A percentile compares a stretch with the other conserved stretches of the same genome.
phyloP scores from a whole-genome alignment of 2,888 invertebrate species.

The Leptura quadrifasciata region DNA sequence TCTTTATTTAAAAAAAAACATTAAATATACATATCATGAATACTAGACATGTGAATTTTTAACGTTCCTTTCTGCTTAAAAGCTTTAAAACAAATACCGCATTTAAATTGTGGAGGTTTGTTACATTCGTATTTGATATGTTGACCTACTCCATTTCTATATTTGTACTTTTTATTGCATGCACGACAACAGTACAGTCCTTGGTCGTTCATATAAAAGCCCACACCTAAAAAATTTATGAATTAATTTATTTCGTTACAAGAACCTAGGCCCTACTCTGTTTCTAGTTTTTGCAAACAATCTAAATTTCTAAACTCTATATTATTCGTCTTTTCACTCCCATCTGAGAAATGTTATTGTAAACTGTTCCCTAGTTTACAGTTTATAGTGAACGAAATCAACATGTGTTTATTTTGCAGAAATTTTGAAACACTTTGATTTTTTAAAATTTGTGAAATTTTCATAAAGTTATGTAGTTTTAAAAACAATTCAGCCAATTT shows the following conservation, averaged over 20 bases:
- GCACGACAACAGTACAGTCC: constrained; percentile 40
- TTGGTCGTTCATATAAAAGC: not conserved
- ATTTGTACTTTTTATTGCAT: constrained; percentile 54
- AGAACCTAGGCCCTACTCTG: too few relatives aligned
- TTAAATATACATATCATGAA: constrained; percentile 2
- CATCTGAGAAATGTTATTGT: too few relatives aligned
- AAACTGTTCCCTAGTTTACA: too few relatives aligned
- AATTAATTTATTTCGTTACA: not conserved
- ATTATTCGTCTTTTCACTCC: too few relatives aligned
- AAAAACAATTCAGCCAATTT: too few relatives aligned
- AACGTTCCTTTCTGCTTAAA: constrained; percentile 50
- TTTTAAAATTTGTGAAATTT: too few relatives aligned
- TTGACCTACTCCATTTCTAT: constrained; percentile 46
- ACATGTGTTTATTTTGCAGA: too few relatives aligned
- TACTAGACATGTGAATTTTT: constrained; percentile 45
- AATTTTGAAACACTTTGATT: too few relatives aligned
- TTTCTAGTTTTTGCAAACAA: too few relatives aligned
- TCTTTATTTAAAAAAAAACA: not conserved
- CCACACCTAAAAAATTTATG: not conserved
- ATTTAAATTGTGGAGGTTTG: constrained; percentile 44
- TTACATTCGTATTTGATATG: constrained; percentile 54
- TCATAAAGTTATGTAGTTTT: too few relatives aligned
- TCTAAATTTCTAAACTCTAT: too few relatives aligned
- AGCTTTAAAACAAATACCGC: constrained; percentile 27
- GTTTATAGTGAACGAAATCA: too few relatives aligned